phyloP scores from a whole-genome alignment of 2,888 invertebrate species.

The Atethmia centrago region DNA sequence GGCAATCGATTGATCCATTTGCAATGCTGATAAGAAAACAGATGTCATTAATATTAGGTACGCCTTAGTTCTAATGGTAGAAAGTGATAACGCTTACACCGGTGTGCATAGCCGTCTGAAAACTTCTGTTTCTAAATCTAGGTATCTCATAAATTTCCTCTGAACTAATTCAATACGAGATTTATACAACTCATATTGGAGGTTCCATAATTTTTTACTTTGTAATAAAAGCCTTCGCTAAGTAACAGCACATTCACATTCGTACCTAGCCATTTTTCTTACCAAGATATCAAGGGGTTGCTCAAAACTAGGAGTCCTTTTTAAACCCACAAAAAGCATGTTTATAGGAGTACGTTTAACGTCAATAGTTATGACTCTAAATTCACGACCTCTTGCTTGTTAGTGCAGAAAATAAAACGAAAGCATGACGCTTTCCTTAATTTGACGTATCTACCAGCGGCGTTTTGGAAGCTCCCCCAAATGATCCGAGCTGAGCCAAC shows the following conservation, averaged over 20 bases:
- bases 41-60: too few relatives aligned
- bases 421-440: slow-evolving; percentile 8
- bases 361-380: background rate
- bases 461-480: slow-evolving; percentile 21
- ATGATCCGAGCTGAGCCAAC: slow-evolving; percentile 38
- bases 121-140: too few relatives aligned
- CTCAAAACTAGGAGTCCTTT: background rate
- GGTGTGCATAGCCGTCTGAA: too few relatives aligned
- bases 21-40: too few relatives aligned
- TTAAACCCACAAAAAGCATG: background rate
- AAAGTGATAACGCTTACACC: too few relatives aligned
- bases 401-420: slow-evolving; percentile 22
- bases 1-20: too few relatives aligned
- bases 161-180: too few relatives aligned
- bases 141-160: too few relatives aligned
- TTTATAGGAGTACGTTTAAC: background rate
- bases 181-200: too few relatives aligned
- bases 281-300: background rate
- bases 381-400: background rate
- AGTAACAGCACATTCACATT: background rate
- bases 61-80: too few relatives aligned
- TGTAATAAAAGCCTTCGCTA: background rate
- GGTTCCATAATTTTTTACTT: too few relatives aligned
- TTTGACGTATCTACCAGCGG: slow-evolving; percentile 15
- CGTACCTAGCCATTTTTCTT: background rate